These are phyloP conservation scores for Aradophagus sp. DNA, from an alignment of 1,140 invertebrate species.

Conservation along the genomic window DNA sequence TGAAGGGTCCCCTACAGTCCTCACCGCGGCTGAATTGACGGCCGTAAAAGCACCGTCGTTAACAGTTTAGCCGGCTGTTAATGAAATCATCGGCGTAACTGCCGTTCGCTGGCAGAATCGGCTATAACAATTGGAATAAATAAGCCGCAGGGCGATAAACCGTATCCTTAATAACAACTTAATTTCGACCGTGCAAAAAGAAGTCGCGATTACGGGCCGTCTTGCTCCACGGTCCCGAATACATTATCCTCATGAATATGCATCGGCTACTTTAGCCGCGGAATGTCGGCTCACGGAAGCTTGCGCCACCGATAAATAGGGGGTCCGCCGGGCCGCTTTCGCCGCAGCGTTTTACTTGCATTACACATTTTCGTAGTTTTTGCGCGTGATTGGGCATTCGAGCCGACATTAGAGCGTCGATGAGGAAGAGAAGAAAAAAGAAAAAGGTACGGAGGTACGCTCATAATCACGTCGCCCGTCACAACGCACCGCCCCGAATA, in stretches of 20 bases:
- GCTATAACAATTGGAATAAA: conserved; percentile 43
- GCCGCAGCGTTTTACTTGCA: too few species aligned
- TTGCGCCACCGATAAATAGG: too few species aligned
- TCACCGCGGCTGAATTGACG: conserved; percentile 6
- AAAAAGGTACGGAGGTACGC: conserved; percentile 23
- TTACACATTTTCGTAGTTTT: conserved; percentile 45
- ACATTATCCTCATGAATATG: conserved; percentile 56
- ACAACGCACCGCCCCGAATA: conserved; percentile 35
- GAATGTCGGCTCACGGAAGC: conserved; percentile 27
- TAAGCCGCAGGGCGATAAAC: conserved; percentile 30
- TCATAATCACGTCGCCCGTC: conserved; percentile 31
- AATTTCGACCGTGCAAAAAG: conserved; percentile 19
- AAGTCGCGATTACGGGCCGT: background rate
- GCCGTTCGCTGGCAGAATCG: conserved; percentile 17
- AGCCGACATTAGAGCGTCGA: too few species aligned
- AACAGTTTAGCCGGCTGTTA: conserved; percentile 9
- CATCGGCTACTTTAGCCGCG: conserved; percentile 17
- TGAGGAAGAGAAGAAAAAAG: too few species aligned
- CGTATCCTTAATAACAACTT: conserved; percentile 35
- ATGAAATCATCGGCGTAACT: conserved; percentile 20
- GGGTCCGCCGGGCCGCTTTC: too few species aligned
- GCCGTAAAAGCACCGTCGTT: conserved; percentile 34
- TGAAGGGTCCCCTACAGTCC: too few species aligned
- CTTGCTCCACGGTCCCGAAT: conserved; percentile 32
- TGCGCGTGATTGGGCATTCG: conserved; percentile 24